These are phyloP conservation scores for Montifringilla adamsi DNA, from an alignment of 2,113 vertebrate species.

Conservation along the genomic window DNA sequence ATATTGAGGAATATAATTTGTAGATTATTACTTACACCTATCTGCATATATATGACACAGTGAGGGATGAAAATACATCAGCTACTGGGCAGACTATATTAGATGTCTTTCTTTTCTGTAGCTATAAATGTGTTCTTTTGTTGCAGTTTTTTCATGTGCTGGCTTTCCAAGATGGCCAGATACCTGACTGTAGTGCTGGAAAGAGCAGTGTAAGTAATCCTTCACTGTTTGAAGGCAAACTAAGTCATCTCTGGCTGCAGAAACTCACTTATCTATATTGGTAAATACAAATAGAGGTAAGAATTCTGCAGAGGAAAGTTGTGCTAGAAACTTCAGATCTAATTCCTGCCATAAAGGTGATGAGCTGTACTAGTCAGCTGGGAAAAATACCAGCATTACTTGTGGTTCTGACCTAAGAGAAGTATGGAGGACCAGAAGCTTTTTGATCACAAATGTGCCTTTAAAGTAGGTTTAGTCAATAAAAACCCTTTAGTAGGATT, in stretches of 20 bases:
- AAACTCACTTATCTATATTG: neutral
- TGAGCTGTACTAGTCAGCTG: neutral
- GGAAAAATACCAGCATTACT: neutral
- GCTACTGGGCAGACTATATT: neutral
- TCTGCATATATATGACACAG: neutral
- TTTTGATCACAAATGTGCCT: neutral
- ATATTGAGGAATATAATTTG: neutral
- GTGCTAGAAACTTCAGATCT: neutral
- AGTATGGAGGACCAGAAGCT: neutral
- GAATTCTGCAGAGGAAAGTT: neutral
- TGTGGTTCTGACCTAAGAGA: neutral
- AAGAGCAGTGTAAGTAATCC: neutral
- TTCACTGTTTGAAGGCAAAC: neutral
- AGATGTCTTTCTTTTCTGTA: neutral
- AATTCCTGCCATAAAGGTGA: neutral
- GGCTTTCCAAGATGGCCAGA: neutral
- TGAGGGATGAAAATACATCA: neutral
- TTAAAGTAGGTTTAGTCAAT: neutral
- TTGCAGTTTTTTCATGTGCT: neutral
- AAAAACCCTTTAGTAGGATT: neutral
- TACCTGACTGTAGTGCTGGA: neutral
- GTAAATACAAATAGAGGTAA: neutral
- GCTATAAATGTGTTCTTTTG: neutral
- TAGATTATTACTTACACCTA: neutral
- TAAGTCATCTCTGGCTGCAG: neutral